Evolutionary conservation across 2,797 vertebrate species (phyloP), one percentile per base, ranked within the genome.

Genomic region (Lates japonicus): DNA sequence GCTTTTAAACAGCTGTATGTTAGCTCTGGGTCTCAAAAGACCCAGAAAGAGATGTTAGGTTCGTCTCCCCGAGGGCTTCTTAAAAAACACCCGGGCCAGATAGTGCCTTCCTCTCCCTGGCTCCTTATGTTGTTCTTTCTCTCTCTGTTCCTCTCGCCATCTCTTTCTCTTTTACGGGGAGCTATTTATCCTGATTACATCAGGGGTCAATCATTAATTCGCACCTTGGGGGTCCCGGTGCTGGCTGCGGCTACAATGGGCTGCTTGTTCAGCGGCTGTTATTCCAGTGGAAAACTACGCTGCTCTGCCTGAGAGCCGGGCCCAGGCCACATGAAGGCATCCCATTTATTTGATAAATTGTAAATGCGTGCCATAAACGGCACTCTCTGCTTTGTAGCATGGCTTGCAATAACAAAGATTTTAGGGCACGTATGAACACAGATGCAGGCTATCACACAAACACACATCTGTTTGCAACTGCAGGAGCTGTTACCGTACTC

Each of bases 121-220:
- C 74, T 90, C 85, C 83, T 87, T 70, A 60, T 93, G 90, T 93
- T 93, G 88, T 93, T 94, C 86, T 94, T 92, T 91, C 90, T 92
- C 81, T 85, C 73, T 85, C 88, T 81, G 76, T 81, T 91, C 80
- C 89, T 92, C 89, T 88, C 65, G 58, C 89, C 89, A 90, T 92
- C 89, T 87, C 91, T 86, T 88, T 93, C 88, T 91, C 80, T 93
- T 93, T 95, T 92, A 94, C 90, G 87, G 93, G 94, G 93, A 94
- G 92, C 94, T 95, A 95, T 96, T 96, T 95, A 95, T 95, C 92
- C 76, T 95, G 93, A 95, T 96, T 94, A 94, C 96, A 95, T 95
- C 95, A 94, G 95, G 94, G 95, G 94, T 95, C 96, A 93, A 96
- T 96, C 96, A 94, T 97, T 94, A 97, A 96, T 95, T 96, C 93